These are phyloP conservation scores for Helicoverpa armigera DNA, from an alignment of 1,140 invertebrate species.

Conservation along the genomic window DNA sequence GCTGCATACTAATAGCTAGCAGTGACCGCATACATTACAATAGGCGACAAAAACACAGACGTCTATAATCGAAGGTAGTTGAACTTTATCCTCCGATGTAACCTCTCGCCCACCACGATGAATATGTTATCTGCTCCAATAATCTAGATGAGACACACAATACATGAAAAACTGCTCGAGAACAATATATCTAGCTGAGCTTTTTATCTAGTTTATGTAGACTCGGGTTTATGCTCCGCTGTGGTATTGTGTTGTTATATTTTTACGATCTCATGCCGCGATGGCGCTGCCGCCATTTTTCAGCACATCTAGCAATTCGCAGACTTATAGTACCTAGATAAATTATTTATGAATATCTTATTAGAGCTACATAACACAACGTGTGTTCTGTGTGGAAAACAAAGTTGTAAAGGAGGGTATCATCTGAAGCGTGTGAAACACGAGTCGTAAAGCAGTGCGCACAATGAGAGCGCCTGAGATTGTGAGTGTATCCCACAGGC, in stretches of 20 bases:
- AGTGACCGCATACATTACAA: no score
- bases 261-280: no score
- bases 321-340: no score
- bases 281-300: no score
- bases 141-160: neutral
- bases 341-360: neutral
- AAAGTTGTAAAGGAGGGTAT: neutral
- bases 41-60: neutral
- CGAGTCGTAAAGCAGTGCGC: neutral
- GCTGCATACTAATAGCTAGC: no score
- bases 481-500: neutral
- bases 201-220: neutral
- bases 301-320: no score
- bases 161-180: neutral
- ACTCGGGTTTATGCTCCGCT: no score
- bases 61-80: neutral
- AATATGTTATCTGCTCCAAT: constrained; percentile 23
- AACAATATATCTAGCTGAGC: neutral
- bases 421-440: neutral
- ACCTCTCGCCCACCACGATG: neutral
- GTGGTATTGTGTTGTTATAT: no score
- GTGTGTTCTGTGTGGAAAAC: neutral
- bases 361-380: neutral
- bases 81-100: constrained; percentile 9
- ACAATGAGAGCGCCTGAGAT: neutral